Percentiles rank a stretch among this genome's conserved stretches.
Evolutionary conservation across 2,797 vertebrate species (phyloP).

Genomic region (Betta splendens): DNA sequence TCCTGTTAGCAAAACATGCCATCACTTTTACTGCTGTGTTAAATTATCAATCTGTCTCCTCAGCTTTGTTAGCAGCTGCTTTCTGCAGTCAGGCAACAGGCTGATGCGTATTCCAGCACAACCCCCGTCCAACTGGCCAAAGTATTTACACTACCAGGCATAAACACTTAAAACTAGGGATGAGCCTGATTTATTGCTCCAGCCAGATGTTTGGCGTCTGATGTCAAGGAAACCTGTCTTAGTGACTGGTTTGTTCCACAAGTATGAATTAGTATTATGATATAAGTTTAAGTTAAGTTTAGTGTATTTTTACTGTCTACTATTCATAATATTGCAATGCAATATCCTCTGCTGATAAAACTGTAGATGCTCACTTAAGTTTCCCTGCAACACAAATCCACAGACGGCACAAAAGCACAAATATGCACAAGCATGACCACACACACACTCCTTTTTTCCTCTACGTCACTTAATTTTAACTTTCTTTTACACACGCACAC

Average conservation of each 20-base stretch:
- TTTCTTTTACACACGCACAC: constrained; percentile 18
- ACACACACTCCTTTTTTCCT: constrained; percentile 1
- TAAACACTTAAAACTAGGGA: constrained; percentile 59
- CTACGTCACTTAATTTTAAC: constrained; percentile 1
- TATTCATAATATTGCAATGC: constrained; percentile 51
- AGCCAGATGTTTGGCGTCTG: constrained; percentile 50
- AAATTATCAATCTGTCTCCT: constrained; percentile 9
- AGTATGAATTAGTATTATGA: constrained; percentile 50
- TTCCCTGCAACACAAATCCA: constrained; percentile 51
- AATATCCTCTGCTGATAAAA: constrained; percentile 38
- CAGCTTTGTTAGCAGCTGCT: constrained; percentile 16
- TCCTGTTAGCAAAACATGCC: constrained; percentile 10
- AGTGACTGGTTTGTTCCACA: constrained; percentile 36
- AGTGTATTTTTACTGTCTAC: constrained; percentile 31
- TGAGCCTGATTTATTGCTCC: constrained; percentile 54
- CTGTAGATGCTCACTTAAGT: constrained; percentile 21
- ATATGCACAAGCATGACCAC: constrained; percentile 29
- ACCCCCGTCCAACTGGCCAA: constrained; percentile 47
- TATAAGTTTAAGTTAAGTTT: constrained; percentile 63
- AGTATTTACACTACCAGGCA: constrained; percentile 55
- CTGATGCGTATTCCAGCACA: constrained; percentile 28
- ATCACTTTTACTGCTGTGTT: neutral
- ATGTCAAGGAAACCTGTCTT: constrained; percentile 36
- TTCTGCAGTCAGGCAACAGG: constrained; percentile 17
- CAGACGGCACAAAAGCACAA: constrained; percentile 44